Percentiles rank a stretch among this genome's conserved stretches.
phyloP scores from a whole-genome alignment of 2,797 vertebrate species.

The Myotis findleyi region DNA sequence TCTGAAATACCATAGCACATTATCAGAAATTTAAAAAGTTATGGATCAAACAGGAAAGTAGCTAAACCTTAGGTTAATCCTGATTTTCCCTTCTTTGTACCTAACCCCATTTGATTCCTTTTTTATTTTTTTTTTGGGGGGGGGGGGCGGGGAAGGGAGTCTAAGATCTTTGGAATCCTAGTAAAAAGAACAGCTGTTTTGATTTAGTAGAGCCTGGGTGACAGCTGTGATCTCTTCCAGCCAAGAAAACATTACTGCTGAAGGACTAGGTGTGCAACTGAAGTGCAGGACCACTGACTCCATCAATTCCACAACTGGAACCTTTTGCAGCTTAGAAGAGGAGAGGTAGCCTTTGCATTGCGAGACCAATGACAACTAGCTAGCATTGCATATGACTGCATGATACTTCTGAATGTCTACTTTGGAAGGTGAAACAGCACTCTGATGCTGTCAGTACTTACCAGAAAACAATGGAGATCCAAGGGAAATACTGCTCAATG shows the following conservation, averaged over 20 bases:
- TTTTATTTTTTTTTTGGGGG: not conserved
- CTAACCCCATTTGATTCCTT: slow-evolving; percentile 23
- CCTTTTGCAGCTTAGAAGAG: not conserved
- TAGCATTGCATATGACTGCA: not conserved
- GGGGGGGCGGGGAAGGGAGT: not conserved
- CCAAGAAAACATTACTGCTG: slow-evolving; percentile 62
- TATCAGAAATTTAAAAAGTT: not conserved
- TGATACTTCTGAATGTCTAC: not conserved
- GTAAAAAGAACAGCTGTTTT: slow-evolving; percentile 64
- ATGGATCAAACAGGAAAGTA: not conserved
- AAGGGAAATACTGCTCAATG: not conserved
- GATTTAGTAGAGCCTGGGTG: slow-evolving; percentile 65
- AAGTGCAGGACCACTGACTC: not conserved
- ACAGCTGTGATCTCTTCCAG: slow-evolving; percentile 78
- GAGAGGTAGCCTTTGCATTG: not conserved
- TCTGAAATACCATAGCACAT: not conserved
- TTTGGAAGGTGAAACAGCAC: not conserved
- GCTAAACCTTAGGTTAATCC: not conserved
- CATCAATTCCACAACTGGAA: not conserved
- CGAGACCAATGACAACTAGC: not conserved
- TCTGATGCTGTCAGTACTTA: not conserved
- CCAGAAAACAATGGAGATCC: not conserved
- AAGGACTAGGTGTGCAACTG: not conserved
- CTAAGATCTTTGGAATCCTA: slow-evolving; percentile 53
- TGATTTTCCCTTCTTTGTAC: not conserved